phyloP scores from a whole-genome alignment of 2,888 invertebrate genomes.

The Himalopsyche japonica region DNA sequence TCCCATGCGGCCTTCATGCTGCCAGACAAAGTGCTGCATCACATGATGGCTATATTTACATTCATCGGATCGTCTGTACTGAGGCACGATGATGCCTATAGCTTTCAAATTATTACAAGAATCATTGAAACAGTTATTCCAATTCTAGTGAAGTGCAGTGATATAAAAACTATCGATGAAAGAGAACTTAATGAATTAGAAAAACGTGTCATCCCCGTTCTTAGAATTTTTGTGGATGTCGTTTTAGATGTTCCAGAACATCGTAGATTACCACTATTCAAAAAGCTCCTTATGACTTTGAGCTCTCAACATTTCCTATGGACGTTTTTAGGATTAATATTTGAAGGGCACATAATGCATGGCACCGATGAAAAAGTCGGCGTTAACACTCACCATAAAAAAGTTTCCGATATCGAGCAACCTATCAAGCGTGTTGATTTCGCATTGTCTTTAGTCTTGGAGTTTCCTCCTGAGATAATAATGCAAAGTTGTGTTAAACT shows the following conservation, averaged over 20 bases:
- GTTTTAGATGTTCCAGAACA: conserved; percentile 93
- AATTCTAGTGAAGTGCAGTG: conserved; percentile 67
- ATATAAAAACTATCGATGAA: conserved; percentile 49
- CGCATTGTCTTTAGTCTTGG: conserved; percentile 66
- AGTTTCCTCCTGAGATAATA: conserved; percentile 67
- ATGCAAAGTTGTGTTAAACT: conserved; percentile 70
- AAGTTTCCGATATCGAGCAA: conserved; percentile 53
- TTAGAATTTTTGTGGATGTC: conserved; percentile 90
- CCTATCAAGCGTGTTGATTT: conserved; percentile 67
- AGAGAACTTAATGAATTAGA: conserved; percentile 52
- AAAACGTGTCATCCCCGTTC: conserved; percentile 64
- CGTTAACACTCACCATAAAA: conserved; percentile 47
- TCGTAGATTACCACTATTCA: conserved; percentile 79
- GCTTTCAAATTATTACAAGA: conserved; percentile 88
- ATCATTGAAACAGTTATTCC: conserved; percentile 91
- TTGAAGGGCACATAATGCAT: conserved; percentile 71
- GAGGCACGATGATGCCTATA: conserved; percentile 92
- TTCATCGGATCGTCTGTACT: conserved; percentile 95
- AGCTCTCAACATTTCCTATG: conserved; percentile 67
- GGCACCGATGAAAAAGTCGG: conserved; percentile 55
- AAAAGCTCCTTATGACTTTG: conserved; percentile 76
- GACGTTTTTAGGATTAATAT: conserved; percentile 70
- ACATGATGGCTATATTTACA: conserved; percentile 96
- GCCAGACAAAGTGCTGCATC: conserved; percentile 84
- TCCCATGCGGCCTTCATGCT: conserved; percentile 76